These are phyloP conservation scores for Brachyptera risi DNA, from an alignment of 2,888 invertebrate genomes.

Conservation along the genomic window DNA sequence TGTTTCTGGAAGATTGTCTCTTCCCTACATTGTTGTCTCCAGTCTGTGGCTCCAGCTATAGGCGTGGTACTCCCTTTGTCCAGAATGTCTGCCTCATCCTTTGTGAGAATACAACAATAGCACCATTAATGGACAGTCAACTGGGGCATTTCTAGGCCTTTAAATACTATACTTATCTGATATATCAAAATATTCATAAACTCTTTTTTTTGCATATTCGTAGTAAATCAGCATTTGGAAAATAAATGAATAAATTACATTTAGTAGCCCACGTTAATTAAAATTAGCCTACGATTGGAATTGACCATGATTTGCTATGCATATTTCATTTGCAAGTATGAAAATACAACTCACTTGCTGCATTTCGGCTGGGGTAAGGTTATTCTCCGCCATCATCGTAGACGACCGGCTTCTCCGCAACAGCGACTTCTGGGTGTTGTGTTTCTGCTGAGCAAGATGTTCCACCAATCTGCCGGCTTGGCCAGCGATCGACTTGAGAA, in stretches of 20 bases:
- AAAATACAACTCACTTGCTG: conserved; percentile 46
- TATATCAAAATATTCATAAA: too few species aligned
- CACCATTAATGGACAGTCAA: too few species aligned
- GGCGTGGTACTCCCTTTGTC: conserved; percentile 46
- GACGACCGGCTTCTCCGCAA: conserved; percentile 52
- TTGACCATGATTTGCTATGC: too few species aligned
- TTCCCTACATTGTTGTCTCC: conserved; percentile 41
- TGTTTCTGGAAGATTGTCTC: conserved; percentile 64
- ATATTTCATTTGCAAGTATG: too few species aligned
- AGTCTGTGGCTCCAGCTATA: conserved; percentile 17
- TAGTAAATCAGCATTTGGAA: too few species aligned
- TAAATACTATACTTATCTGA: too few species aligned
- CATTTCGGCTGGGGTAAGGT: conserved; percentile 54
- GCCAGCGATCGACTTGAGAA: conserved; percentile 35
- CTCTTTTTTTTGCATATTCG: too few species aligned
- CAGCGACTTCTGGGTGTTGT: conserved; percentile 48
- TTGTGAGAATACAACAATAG: conserved; percentile 43
- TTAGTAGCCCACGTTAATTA: too few species aligned
- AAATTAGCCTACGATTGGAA: too few species aligned
- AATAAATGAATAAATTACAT: too few species aligned
- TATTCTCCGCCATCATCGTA: conserved; percentile 48
- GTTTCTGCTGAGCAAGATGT: conserved; percentile 30
- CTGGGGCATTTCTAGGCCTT: too few species aligned
- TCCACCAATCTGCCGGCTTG: conserved; percentile 29
- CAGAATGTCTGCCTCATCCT: conserved; percentile 49